Percentiles rank a stretch among this genome's conserved stretches.
Conservation (phyloP, 2,113 vertebrate genomes). For the Dolichallabes microphthalmus region DNA sequence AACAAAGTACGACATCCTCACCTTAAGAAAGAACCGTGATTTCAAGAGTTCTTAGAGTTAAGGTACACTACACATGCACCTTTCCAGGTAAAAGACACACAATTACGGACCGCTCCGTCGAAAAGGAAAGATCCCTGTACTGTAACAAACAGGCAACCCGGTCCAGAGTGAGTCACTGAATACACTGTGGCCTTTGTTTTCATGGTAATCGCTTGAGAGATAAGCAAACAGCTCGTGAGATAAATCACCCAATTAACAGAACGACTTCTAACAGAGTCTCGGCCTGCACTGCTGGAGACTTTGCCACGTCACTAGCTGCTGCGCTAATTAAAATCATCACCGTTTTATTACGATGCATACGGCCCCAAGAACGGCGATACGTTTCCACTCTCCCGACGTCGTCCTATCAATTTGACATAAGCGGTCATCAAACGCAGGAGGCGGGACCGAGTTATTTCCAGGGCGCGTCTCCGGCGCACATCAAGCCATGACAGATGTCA, state of each 20-base stretch:
- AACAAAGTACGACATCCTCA: background rate
- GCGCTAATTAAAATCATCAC: slow-evolving; percentile 51
- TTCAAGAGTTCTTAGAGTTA: background rate
- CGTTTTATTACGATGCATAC: slow-evolving; percentile 49
- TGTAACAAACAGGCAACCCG: background rate
- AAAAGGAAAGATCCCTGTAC: background rate
- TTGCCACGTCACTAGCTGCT: slow-evolving; percentile 45
- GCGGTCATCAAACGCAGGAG: slow-evolving; percentile 30
- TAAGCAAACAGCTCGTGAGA: slow-evolving; percentile 42
- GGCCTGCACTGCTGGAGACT: slow-evolving; percentile 38
- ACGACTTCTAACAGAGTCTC: slow-evolving; percentile 44
- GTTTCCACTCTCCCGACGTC: slow-evolving; percentile 14
- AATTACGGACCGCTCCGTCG: too few species aligned
- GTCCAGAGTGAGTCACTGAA: slow-evolving; percentile 5
- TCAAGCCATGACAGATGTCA: slow-evolving; percentile 53
- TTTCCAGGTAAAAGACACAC: background rate
- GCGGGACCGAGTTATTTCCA: slow-evolving; percentile 41
- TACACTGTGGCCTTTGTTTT: slow-evolving; percentile 35
- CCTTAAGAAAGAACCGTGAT: background rate
- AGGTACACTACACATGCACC: background rate
- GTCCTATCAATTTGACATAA: slow-evolving; percentile 46
- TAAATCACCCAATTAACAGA: slow-evolving; percentile 57
- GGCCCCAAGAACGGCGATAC: slow-evolving; percentile 18
- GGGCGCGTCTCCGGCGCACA: slow-evolving; percentile 38
- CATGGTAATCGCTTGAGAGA: slow-evolving; percentile 38